phyloP scores from a whole-genome alignment of 1,140 invertebrate species.

The Diachasma alloeum region DNA sequence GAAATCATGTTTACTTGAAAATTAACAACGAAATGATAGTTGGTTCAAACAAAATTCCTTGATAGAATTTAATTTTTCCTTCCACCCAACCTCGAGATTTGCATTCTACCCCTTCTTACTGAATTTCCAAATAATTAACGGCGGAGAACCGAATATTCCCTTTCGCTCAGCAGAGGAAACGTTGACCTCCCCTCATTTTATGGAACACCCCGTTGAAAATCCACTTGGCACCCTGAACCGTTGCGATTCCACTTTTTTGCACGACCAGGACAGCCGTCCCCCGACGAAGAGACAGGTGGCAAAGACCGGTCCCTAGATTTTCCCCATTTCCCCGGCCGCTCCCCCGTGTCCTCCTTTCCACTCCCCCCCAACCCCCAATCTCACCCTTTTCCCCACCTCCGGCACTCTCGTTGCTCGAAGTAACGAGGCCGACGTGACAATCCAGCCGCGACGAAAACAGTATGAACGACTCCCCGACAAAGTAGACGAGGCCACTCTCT shows the following conservation, averaged over 20 bases:
- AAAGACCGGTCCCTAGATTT: background rate
- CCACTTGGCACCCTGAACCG: no score
- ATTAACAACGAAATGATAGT: no score
- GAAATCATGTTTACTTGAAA: no score
- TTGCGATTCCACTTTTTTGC: background rate
- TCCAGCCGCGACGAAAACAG: background rate
- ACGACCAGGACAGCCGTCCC: background rate
- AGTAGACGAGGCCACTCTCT: conserved; percentile 22
- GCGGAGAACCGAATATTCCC: no score
- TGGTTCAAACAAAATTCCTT: no score
- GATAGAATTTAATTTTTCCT: no score
- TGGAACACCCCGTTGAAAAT: no score
- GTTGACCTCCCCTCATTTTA: no score
- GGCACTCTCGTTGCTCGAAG: background rate
- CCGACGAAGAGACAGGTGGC: background rate
- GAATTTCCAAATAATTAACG: no score
- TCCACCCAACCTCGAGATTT: no score
- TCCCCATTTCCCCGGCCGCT: background rate
- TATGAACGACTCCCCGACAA: conserved; percentile 1
- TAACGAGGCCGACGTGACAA: conserved; percentile 27
- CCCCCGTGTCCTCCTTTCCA: background rate
- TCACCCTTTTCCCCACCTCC: background rate
- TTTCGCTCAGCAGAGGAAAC: no score
- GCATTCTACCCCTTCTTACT: no score
- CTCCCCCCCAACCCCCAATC: background rate